These are phyloP conservation scores for Antedon mediterranea DNA, from an alignment of 53 echinoderm and acorn worm genomes.

Conservation along the genomic window DNA sequence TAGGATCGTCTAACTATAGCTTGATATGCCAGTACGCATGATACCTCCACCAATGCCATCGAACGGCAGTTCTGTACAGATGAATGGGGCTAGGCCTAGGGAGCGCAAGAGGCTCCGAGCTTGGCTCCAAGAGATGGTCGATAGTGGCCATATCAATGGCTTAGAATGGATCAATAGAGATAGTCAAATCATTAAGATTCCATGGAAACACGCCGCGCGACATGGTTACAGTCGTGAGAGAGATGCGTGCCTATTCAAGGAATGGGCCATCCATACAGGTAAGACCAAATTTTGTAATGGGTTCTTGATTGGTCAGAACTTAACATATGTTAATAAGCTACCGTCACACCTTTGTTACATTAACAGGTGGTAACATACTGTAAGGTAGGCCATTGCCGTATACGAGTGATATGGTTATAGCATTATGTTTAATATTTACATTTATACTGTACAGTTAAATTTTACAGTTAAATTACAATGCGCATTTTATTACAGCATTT, in stretches of 20 bases:
- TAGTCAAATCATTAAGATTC: constrained; percentile 62
- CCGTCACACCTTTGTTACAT: too few species aligned
- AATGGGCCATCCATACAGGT: constrained; percentile 98
- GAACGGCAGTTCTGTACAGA: not conserved
- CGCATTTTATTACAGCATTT: too few species aligned
- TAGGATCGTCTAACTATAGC: not conserved
- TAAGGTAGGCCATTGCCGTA: too few species aligned
- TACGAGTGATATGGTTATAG: too few species aligned
- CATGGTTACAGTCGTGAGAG: constrained; percentile 78
- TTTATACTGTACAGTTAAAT: too few species aligned
- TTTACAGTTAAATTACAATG: too few species aligned
- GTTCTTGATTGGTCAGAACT: too few species aligned
- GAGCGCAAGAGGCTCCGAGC: constrained; percentile 83
- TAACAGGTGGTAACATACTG: too few species aligned
- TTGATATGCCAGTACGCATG: constrained; percentile 1
- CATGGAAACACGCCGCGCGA: constrained; percentile 97
- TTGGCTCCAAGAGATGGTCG: constrained; percentile 76
- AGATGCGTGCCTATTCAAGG: constrained; percentile 75
- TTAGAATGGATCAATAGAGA: constrained; percentile 73
- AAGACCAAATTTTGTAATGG: constrained; percentile 19
- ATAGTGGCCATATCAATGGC: constrained; percentile 41
- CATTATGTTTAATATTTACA: too few species aligned
- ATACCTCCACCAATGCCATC: not conserved
- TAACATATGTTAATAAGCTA: not conserved
- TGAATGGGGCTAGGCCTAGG: constrained; percentile 20